A percentile compares a stretch with the other conserved stretches of the same genome.
Conservation (phyloP, 2,113 vertebrate species). For the Kobus ellipsiprymnus region DNA sequence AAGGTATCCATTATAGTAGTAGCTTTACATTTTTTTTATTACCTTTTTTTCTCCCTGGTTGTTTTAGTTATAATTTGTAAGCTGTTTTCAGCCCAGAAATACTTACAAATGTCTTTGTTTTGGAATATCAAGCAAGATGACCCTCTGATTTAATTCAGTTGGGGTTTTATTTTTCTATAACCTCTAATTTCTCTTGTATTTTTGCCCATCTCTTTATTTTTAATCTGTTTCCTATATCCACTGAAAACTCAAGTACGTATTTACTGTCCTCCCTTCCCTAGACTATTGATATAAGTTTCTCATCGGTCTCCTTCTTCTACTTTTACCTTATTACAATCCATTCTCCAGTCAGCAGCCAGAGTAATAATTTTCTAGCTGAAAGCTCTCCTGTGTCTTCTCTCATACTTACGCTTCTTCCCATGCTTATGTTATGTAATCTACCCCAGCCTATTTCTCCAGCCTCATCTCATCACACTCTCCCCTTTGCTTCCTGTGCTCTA, state of each 20-base stretch:
- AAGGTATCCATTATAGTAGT: neutral
- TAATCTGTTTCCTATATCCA: neutral
- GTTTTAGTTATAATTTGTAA: conserved; percentile 14
- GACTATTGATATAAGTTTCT: neutral
- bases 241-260: neutral
- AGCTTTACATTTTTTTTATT: neutral
- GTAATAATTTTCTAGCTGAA: neutral
- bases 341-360: neutral
- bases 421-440: neutral
- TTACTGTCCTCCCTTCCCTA: neutral
- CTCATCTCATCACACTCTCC: neutral
- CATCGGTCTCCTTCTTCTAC: neutral
- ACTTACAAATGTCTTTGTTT: neutral
- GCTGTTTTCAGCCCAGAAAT: neutral
- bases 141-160: neutral
- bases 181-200: neutral
- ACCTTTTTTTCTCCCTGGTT: neutral
- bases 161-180: neutral
- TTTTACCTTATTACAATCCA: neutral
- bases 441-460: neutral
- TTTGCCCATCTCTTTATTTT: neutral
- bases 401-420: neutral
- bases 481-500: neutral
- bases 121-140: neutral
- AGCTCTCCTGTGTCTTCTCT: neutral